Conservation (phyloP, 2,888 invertebrate genomes). For the Griposia aprilina region DNA sequence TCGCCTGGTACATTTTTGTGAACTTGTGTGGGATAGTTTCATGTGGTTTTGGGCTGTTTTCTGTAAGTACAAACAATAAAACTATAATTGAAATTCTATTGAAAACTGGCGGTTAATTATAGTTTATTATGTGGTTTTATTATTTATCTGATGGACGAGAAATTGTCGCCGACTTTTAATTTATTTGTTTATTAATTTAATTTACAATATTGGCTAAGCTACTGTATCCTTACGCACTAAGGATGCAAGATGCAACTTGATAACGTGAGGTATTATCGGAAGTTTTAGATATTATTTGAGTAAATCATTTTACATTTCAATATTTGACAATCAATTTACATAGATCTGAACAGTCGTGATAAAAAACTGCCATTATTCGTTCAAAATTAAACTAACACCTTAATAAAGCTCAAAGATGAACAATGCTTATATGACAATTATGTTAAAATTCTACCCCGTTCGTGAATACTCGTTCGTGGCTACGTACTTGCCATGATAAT, state of each 20-base stretch:
- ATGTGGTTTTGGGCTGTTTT: conserved; percentile 52
- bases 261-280: not conserved
- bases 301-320: not conserved
- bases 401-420: not conserved
- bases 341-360: not conserved
- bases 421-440: conserved; percentile 11
- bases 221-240: not conserved
- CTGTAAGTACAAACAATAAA: conserved; percentile 51
- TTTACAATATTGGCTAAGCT: not conserved
- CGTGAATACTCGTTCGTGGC: no score
- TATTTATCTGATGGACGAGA: not conserved
- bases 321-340: not conserved
- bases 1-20: conserved; percentile 73
- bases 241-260: not conserved
- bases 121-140: not conserved
- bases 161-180: not conserved
- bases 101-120: not conserved
- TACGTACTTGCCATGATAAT: conserved; percentile 43
- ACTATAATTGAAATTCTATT: not conserved
- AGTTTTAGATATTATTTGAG: not conserved
- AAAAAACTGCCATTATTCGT: not conserved
- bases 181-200: not conserved
- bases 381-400: not conserved
- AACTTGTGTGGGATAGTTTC: conserved; percentile 66
- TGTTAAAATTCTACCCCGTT: not conserved